Conservation (phyloP, 2,113 vertebrate genomes). For the Oncorhynchus masou region DNA sequence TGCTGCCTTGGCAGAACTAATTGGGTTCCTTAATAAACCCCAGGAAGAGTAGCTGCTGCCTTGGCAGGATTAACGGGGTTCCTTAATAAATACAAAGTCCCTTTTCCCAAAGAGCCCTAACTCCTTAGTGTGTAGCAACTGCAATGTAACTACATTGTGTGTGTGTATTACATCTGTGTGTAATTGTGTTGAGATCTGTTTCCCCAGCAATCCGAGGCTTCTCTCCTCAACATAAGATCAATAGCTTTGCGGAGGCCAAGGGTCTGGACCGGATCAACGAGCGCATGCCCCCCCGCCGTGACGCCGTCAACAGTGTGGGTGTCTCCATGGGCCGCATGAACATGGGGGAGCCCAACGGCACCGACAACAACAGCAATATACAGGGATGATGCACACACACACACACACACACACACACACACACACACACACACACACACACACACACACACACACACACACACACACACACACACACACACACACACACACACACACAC, state of each 20-base stretch:
- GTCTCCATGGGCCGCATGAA: constrained; percentile 78
- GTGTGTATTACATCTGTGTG: too few relatives aligned
- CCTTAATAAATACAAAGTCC: too few relatives aligned
- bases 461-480: neutral
- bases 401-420: too few relatives aligned
- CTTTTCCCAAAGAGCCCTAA: too few relatives aligned
- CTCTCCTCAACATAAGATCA: constrained; percentile 81
- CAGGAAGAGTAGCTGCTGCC: too few relatives aligned
- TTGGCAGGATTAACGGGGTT: too few relatives aligned
- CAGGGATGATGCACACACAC: constrained; percentile 64
- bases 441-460: neutral
- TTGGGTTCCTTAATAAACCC: too few relatives aligned
- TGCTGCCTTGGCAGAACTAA: too few relatives aligned
- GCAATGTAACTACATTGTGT: too few relatives aligned
- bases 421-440: constrained; percentile 28
- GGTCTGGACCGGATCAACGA: constrained; percentile 79
- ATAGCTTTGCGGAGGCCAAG: constrained; percentile 78
- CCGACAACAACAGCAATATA: constrained; percentile 82
- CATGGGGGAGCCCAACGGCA: constrained; percentile 79
- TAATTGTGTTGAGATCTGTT: constrained; percentile 10
- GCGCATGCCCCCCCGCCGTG: constrained; percentile 75
- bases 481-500: neutral
- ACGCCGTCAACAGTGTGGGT: constrained; percentile 74
- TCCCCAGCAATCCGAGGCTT: constrained; percentile 78
- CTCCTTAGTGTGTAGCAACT: too few relatives aligned